Percentiles rank a stretch among this genome's conserved stretches.
Conservation (phyloP, 2,888 invertebrate species). For the Calameuta pallipes region DNA sequence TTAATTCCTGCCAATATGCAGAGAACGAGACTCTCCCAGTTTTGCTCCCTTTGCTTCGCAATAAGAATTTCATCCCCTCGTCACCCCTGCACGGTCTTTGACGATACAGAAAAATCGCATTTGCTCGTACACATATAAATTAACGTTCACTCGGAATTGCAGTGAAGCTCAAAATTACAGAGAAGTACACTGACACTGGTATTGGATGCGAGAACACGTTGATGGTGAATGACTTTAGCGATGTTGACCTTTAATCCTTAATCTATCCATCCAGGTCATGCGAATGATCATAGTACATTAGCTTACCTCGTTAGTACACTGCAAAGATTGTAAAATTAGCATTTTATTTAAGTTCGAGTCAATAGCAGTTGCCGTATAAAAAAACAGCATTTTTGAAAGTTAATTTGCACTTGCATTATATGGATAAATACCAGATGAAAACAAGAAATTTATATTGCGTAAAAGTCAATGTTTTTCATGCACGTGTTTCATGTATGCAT, state of each 20-base stretch:
- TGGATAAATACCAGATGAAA: background rate
- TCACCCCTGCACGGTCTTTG: background rate
- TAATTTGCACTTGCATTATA: background rate
- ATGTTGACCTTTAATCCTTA: background rate
- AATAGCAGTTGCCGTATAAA: background rate
- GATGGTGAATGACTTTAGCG: background rate
- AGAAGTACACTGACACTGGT: background rate
- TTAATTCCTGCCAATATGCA: background rate
- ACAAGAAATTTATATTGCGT: slow-evolving; percentile 17
- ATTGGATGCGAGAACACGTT: background rate
- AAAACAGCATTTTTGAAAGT: background rate
- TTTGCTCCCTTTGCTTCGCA: background rate
- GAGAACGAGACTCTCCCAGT: background rate
- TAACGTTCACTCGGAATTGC: background rate
- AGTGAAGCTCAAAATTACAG: background rate
- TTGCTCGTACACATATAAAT: background rate
- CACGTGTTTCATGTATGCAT: slow-evolving; percentile 1
- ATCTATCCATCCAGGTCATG: background rate
- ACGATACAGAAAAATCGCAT: background rate
- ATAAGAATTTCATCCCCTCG: background rate
- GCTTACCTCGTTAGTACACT: background rate
- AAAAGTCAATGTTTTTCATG: slow-evolving; percentile 13
- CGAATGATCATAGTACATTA: background rate
- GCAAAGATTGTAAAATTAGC: background rate
- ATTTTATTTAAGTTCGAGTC: background rate